These are phyloP conservation scores for Diarsia rubi DNA, from an alignment of 2,888 invertebrate genomes.

Conservation along the genomic window DNA sequence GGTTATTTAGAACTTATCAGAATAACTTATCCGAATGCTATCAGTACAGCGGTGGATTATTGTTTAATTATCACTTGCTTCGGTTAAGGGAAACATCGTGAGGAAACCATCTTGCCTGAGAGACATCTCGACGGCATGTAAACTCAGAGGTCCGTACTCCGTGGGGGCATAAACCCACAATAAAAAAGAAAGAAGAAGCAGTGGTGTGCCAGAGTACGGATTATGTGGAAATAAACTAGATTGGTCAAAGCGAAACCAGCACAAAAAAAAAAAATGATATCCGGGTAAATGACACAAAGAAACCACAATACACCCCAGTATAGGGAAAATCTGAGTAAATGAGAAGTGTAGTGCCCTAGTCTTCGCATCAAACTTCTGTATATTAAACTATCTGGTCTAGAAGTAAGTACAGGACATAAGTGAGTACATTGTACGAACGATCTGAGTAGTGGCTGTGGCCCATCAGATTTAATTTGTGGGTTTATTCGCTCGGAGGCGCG, in stretches of 20 bases:
- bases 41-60: background rate
- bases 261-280: background rate
- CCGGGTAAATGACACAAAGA: too few relatives aligned
- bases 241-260: background rate
- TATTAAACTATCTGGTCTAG: background rate
- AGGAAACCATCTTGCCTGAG: too few relatives aligned
- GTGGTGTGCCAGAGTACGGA: background rate
- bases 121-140: too few relatives aligned
- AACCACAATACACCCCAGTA: too few relatives aligned
- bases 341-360: background rate
- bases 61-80: too few relatives aligned
- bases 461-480: constrained; percentile 33
- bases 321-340: background rate
- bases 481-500: constrained; percentile 26
- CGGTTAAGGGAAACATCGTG: too few relatives aligned
- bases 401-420: background rate
- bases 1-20: background rate
- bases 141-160: too few relatives aligned
- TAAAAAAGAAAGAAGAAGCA: too few relatives aligned
- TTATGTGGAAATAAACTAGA: background rate
- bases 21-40: background rate
- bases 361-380: constrained; percentile 20
- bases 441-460: background rate
- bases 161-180: too few relatives aligned
- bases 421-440: constrained; percentile 19